These are phyloP conservation scores for Gallinago jamesoni DNA, from an alignment of 2,113 vertebrate species.

Conservation along the genomic window DNA sequence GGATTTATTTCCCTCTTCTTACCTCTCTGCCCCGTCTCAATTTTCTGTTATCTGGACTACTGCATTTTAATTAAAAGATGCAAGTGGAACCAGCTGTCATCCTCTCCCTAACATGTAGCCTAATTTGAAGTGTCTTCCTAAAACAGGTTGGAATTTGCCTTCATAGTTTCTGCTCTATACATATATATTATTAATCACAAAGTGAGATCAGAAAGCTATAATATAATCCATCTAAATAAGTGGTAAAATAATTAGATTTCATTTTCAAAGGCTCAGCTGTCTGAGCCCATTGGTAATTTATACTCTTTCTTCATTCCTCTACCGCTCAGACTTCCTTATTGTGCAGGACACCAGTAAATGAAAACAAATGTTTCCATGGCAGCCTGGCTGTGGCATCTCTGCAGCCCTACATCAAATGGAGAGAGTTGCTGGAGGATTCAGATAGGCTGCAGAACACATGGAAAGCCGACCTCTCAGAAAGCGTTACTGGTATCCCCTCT, in stretches of 20 bases:
- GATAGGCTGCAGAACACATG: not conserved
- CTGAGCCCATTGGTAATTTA: not conserved
- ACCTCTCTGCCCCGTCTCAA: not conserved
- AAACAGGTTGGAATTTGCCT: not conserved
- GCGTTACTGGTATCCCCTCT: not conserved
- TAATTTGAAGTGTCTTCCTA: not conserved
- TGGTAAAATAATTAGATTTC: conserved; percentile 29
- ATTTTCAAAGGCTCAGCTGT: conserved; percentile 4
- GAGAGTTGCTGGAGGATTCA: not conserved
- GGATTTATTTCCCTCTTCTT: not conserved
- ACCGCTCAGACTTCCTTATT: not conserved
- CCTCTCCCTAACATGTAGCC: not conserved
- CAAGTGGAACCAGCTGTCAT: not conserved
- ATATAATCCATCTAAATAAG: not conserved
- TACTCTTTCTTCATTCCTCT: not conserved
- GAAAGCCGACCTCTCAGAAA: not conserved
- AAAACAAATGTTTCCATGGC: conserved; percentile 38
- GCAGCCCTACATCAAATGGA: not conserved
- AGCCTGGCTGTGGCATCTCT: not conserved
- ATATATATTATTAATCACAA: not conserved
- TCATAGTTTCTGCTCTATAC: not conserved
- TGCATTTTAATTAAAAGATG: conserved; percentile 25
- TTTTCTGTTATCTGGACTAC: not conserved
- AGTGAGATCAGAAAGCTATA: not conserved
- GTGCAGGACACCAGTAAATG: not conserved